Evolutionary conservation across 2,113 vertebrate species (phyloP).

Genomic region (Stictonetta naevosa): DNA sequence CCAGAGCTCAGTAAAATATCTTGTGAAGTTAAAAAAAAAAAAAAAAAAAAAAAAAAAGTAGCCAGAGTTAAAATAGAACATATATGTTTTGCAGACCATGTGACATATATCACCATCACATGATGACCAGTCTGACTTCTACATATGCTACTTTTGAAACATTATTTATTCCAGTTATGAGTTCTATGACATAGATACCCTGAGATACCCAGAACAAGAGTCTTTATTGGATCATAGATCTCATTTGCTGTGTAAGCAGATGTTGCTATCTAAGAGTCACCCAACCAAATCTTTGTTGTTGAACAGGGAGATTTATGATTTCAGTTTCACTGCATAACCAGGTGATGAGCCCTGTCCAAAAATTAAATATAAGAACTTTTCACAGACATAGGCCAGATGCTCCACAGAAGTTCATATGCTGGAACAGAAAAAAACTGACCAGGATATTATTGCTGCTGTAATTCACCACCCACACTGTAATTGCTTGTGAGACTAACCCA

Average conservation of each 20-base stretch:
- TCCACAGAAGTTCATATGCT: neutral
- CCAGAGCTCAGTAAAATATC: neutral
- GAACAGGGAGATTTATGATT: slow-evolving; percentile 44
- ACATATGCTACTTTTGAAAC: neutral
- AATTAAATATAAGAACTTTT: slow-evolving; percentile 34
- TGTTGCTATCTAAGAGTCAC: slow-evolving; percentile 1
- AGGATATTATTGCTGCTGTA: neutral
- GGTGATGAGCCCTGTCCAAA: slow-evolving; percentile 30
- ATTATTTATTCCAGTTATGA: neutral
- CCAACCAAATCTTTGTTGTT: slow-evolving; percentile 39
- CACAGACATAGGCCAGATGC: slow-evolving; percentile 8
- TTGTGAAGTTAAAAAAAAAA: neutral
- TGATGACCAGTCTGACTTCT: neutral
- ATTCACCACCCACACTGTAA: slow-evolving; percentile 1
- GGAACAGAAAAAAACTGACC: slow-evolving; percentile 23
- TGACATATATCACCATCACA: neutral
- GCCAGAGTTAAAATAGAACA: neutral
- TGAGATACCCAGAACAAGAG: neutral
- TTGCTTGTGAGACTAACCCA: neutral
- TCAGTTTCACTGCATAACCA: neutral
- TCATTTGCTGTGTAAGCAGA: slow-evolving; percentile 48
- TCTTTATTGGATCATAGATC: neutral
- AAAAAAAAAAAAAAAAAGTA: neutral
- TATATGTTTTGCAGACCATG: neutral
- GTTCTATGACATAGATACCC: neutral